These are phyloP conservation scores for Gambusia affinis DNA, from an alignment of 2,113 vertebrate species.

Conservation along the genomic window DNA sequence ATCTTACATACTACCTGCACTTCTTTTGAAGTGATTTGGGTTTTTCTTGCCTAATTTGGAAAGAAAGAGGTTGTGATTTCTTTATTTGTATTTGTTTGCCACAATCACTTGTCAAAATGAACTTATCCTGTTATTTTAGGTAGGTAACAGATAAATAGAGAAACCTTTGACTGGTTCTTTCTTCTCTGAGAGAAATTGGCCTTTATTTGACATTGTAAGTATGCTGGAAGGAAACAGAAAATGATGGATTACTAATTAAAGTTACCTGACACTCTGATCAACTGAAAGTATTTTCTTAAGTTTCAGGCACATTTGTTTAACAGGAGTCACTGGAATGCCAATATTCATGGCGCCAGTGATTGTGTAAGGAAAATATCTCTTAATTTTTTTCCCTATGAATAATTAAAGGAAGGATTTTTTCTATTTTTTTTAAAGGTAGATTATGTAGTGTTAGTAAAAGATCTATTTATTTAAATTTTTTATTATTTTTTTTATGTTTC, in stretches of 20 bases:
- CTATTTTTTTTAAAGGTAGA: neutral
- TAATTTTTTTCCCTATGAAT: neutral
- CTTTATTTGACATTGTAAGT: neutral
- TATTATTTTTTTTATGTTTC: neutral
- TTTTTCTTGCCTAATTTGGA: too few relatives aligned
- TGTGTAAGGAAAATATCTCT: too few relatives aligned
- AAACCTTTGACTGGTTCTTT: too few relatives aligned
- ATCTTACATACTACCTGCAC: too few relatives aligned
- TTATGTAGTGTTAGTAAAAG: too few relatives aligned
- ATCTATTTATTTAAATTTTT: neutral
- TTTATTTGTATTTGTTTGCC: too few relatives aligned
- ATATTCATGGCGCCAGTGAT: neutral
- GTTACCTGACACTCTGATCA: neutral
- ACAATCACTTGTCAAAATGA: too few relatives aligned
- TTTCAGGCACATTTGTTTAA: neutral
- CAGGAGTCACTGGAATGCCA: neutral
- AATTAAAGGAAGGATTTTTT: neutral
- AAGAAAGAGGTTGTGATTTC: too few relatives aligned
- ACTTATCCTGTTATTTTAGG: too few relatives aligned
- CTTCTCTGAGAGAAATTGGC: neutral
- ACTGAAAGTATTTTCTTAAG: neutral
- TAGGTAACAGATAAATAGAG: too few relatives aligned
- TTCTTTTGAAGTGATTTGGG: too few relatives aligned
- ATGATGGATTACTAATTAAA: neutral
- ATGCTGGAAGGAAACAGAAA: neutral